Evolutionary conservation across 2,888 invertebrate genomes (phyloP), one percentile per base, ranked within the genome.

Genomic region (Noctua janthe): DNA sequence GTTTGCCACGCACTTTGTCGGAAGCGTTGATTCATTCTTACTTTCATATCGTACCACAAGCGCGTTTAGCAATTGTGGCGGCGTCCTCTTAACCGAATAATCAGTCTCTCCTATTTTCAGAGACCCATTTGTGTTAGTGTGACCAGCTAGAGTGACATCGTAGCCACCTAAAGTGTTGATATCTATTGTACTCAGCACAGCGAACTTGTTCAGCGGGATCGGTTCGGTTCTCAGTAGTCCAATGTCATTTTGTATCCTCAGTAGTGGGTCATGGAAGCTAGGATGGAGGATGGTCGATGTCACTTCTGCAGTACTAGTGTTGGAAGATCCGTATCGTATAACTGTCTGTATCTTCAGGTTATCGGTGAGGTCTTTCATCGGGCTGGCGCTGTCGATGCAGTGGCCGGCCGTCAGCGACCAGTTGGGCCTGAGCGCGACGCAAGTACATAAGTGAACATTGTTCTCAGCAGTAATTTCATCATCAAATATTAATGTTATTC

Each of bases 371-470:
- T 81, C 51, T 39, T 62, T 81, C 5, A 8, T n/a, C 15, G 88
- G 88, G 20, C 43, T 64, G 20, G 70, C 15, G 67, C 77, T 73
- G 13, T 66, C 67, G 62, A 85, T 73, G 75, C 85, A 85, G 70
- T 78, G 88, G 13, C 85, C 85, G 8, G 85, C 81, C 11, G 85
- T 85, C 51, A 85, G 66, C 43, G 72, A 51, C 88, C 85, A 85
- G 23, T 67, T 47, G 13, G 74, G 51, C 4, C 70, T 74, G 7
- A 85, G 39, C 7, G 47, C 71, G 11, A 67, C 66, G 56, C 88
- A 49, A 56, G 77, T 87, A 43, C 85, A 85, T 43, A 85, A 59
- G 39, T 87, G 82, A 54, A 85, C 17, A 67, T 67, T 47, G 35
- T 85, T 74, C 59, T 73, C 76, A n/a, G 72, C 70, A 43, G 8